These are phyloP conservation scores for Euspilapteryx auroguttella DNA, from an alignment of 2,888 invertebrate species.

Conservation along the genomic window DNA sequence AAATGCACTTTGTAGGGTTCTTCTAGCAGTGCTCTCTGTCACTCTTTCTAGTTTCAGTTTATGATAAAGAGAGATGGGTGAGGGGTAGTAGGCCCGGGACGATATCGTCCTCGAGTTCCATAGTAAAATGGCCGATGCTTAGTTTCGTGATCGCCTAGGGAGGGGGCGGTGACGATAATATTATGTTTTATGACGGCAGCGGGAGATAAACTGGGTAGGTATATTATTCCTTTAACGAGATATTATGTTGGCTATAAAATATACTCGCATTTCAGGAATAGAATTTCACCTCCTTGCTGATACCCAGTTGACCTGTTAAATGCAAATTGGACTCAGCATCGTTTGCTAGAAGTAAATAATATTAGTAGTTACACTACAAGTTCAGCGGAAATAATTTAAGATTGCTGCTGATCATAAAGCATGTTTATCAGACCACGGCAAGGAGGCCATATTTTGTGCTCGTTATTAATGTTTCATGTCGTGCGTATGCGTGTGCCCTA, in stretches of 20 bases:
- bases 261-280: slow-evolving; percentile 35
- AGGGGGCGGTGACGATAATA: slow-evolving; percentile 54
- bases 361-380: too few relatives aligned
- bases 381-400: slow-evolving; percentile 29
- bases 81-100: slow-evolving; percentile 14
- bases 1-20: slow-evolving; percentile 43
- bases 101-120: slow-evolving; percentile 33
- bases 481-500: not conserved
- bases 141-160: slow-evolving; percentile 58
- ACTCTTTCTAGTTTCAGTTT: slow-evolving; percentile 7
- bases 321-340: slow-evolving; percentile 10
- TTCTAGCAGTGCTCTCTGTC: slow-evolving; percentile 19
- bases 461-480: too few relatives aligned
- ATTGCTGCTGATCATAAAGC: slow-evolving; percentile 18
- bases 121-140: slow-evolving; percentile 52
- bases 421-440: slow-evolving; percentile 34
- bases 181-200: slow-evolving; percentile 53
- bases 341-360: slow-evolving; percentile 13
- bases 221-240: slow-evolving; percentile 52
- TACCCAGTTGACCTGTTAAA: slow-evolving; percentile 10
- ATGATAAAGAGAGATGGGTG: slow-evolving; percentile 16
- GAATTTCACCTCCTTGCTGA: slow-evolving; percentile 16
- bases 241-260: slow-evolving; percentile 46
- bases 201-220: slow-evolving; percentile 43
- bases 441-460: slow-evolving; percentile 27